Percentiles rank a stretch among this genome's conserved stretches.
phyloP scores from a whole-genome alignment of 2,797 vertebrate species.

The Danio kyathit region DNA sequence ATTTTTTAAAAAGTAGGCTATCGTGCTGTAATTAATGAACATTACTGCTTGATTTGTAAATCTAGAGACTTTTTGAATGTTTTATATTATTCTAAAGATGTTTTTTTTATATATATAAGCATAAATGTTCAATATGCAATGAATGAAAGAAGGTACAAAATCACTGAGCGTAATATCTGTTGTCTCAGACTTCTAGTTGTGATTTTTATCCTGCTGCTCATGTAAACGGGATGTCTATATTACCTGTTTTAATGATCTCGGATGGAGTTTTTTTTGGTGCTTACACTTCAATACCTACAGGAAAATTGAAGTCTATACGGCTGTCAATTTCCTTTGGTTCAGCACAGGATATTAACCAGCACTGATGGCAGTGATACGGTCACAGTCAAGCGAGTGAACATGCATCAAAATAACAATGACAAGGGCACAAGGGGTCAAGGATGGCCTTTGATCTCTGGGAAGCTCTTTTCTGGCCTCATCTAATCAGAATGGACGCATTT shows the following conservation, averaged over 20 bases:
- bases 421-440: conserved; percentile 69
- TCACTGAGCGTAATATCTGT: not conserved
- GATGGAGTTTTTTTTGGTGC: not conserved
- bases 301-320: not conserved
- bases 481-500: conserved; percentile 70
- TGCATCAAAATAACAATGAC: conserved; percentile 70
- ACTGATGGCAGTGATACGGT: conserved; percentile 61
- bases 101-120: not conserved
- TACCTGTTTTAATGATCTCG: not conserved
- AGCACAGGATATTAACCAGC: conserved; percentile 64
- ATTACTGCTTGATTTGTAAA: conserved; percentile 8
- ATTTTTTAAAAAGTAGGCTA: conserved; percentile 5
- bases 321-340: not conserved
- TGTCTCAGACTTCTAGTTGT: not conserved
- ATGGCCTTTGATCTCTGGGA: conserved; percentile 73
- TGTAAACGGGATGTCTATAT: conserved; percentile 2
- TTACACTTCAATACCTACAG: conserved; percentile 10
- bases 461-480: conserved; percentile 66
- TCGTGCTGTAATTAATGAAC: not conserved
- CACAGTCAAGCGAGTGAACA: conserved; percentile 69
- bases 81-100: not conserved
- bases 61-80: conserved; percentile 3
- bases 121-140: conserved; percentile 8
- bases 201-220: conserved; percentile 8
- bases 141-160: conserved; percentile 26